Base-by-base conservation (phyloP, 2,113 vertebrate species). In the Vulpes vulpes region DNA sequence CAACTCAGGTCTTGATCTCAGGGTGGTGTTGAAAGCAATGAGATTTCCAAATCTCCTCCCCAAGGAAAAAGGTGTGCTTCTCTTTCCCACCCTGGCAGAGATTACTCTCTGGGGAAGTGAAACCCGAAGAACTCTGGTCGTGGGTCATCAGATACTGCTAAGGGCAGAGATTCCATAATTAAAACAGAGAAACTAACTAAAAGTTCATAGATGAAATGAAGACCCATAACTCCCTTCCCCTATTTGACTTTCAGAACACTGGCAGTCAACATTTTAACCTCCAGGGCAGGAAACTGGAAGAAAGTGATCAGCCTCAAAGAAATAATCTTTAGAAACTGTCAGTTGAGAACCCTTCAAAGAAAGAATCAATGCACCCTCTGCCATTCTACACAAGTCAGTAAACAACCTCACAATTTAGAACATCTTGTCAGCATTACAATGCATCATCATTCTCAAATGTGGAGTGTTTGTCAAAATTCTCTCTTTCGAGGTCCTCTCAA, bases 61-160 rank as follows among this genome's bases (percentile, higher is more conserved):
- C 55, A 83, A 79, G 49, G 22, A 86, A 8, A 49, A 94, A 79
- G 30, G 11, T 59, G 57, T 53, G 55, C 83, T 93, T 32, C 32
- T 55, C 11, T 57, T 14, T 96, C 80, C 69, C 27, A 90, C 20
- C 1, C 27, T 67, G 62, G 12, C 53, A 78, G 53, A 92, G 92
- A 85, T 90, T 53, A 87, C 20, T 71, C 53, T 82, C n/a, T 55
- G 32, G 12, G n/a, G 8, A 81, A 62, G 17, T 80, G 89, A 57
- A 91, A 92, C 43, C 38, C 49, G 55, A 80, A 91, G 69, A 49
- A 67, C 11, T 85, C 30, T 69, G 76, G 16, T 89, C 60, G 95
- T 87, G 19, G 53, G 11, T 90, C 55, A 95, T 91, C 57, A 97
- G 89, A 81, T 74, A 53, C 43, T 62, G 17, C 57, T 69, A 81